phyloP scores from a whole-genome alignment of 2,113 vertebrate species.

The Noctilio leporinus region DNA sequence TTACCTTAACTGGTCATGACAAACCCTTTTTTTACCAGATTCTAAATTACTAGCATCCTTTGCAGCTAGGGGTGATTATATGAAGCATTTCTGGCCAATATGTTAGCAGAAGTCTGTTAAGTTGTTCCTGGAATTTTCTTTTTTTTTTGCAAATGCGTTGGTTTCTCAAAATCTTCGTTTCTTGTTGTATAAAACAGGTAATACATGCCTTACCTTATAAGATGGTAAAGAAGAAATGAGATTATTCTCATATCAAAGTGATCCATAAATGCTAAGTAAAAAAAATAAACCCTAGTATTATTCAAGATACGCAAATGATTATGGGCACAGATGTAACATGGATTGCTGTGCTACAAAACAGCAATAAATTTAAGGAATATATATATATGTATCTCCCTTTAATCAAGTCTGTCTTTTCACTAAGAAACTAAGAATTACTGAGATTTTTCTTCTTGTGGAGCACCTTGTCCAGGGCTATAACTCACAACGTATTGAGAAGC shows the following conservation, averaged over 20 bases:
- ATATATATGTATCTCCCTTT: background rate
- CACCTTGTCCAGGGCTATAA: background rate
- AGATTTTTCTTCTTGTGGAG: background rate
- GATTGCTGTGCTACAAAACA: background rate
- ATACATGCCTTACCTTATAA: background rate
- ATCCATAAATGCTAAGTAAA: background rate
- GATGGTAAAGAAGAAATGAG: background rate
- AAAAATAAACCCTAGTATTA: background rate
- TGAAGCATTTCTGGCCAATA: background rate
- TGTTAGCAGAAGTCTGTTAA: background rate
- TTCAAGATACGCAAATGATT: background rate
- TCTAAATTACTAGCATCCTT: background rate
- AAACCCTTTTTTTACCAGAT: background rate
- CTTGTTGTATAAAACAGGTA: background rate
- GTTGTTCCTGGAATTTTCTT: background rate
- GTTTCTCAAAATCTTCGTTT: slow-evolving; percentile 13
- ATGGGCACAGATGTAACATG: background rate
- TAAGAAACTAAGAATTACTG: background rate
- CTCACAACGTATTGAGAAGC: background rate
- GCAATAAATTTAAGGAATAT: background rate
- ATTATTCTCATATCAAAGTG: background rate
- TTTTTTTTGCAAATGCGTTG: background rate
- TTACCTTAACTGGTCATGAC: background rate
- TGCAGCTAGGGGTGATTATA: background rate
- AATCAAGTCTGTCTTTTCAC: background rate